Evolutionary conservation across 2,113 vertebrate species (phyloP).

Genomic region (Mola mola): DNA sequence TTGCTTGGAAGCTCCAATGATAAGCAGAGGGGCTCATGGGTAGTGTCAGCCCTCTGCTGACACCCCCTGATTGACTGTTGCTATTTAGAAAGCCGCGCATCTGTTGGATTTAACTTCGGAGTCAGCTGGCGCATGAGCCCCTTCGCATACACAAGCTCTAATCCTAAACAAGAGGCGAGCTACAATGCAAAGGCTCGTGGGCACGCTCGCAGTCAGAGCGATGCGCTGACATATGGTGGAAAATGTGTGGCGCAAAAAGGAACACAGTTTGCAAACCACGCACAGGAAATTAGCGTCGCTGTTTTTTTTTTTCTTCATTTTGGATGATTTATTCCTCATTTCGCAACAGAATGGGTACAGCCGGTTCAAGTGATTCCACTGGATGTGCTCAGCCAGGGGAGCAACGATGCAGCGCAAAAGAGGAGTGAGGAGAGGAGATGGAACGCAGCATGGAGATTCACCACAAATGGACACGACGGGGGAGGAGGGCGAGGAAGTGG

Average conservation of each 20-base stretch:
- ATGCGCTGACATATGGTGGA: conserved; percentile 43
- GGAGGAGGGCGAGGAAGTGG: conserved; percentile 18
- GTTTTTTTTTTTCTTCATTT: conserved; percentile 1
- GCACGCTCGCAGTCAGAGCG: conserved; percentile 4
- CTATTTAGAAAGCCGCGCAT: conserved; percentile 28
- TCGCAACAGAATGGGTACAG: too few species aligned
- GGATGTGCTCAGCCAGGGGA: neutral
- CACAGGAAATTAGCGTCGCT: conserved; percentile 6
- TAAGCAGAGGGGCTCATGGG: conserved; percentile 15
- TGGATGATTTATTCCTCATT: too few species aligned
- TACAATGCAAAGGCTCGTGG: neutral
- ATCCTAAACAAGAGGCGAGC: conserved; percentile 12
- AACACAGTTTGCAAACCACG: conserved; percentile 8
- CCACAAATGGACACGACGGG: neutral
- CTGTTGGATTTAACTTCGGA: conserved; percentile 1
- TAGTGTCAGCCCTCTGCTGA: neutral
- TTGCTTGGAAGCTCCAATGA: conserved; percentile 8
- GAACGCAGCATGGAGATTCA: neutral
- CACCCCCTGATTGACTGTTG: neutral
- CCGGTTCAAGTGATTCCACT: too few species aligned
- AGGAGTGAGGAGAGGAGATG: neutral
- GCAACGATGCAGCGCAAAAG: neutral
- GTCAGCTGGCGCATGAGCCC: neutral
- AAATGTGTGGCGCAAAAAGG: conserved; percentile 36
- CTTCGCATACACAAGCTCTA: conserved; percentile 18